Evolutionary conservation across 64 coral and sea anemone genomes (phyloP).

Genomic region (Montipora cactus): DNA sequence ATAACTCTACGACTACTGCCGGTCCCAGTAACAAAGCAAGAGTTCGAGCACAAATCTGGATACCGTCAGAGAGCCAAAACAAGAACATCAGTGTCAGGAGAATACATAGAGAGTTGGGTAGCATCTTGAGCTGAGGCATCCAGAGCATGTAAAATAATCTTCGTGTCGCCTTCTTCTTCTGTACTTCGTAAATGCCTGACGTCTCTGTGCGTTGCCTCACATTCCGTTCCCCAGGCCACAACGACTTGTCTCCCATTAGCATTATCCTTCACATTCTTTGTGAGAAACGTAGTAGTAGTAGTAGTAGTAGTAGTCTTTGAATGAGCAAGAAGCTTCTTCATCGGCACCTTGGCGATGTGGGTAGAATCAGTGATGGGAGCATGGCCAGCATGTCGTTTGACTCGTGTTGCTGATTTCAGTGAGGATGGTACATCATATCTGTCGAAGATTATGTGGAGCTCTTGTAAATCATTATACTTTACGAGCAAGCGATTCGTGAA

Average conservation of each 20-base stretch:
- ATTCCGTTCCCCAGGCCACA: conserved; percentile 63
- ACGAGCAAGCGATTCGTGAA: conserved; percentile 54
- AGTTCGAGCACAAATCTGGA: too few species aligned
- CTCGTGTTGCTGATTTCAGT: conserved; percentile 63
- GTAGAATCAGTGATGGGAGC: conserved; percentile 45
- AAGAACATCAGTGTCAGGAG: conserved; percentile 25
- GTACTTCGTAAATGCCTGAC: conserved; percentile 58
- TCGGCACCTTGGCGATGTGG: conserved; percentile 44
- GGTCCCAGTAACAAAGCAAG: conserved; percentile 66
- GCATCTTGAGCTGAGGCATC: conserved; percentile 62
- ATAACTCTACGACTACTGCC: conserved; percentile 62
- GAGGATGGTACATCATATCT: conserved; percentile 52
- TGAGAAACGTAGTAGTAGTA: too few species aligned
- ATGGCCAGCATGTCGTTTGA: conserved; percentile 53
- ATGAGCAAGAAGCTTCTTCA: conserved; percentile 58
- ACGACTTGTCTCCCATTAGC: conserved; percentile 58
- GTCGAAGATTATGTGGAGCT: conserved; percentile 65
- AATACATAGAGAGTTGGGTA: conserved; percentile 55
- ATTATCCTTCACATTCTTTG: too few species aligned
- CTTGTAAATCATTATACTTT: conserved; percentile 67
- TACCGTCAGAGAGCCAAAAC: too few species aligned
- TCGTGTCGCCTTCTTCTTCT: conserved; percentile 61
- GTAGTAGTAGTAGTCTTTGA: conserved; percentile 25
- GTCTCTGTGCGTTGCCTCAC: conserved; percentile 71
- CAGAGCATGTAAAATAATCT: conserved; percentile 63